Percentiles rank a stretch among this genome's conserved stretches.
Conservation (phyloP, 2,113 vertebrate genomes). For the Cephalopholis sonnerati region DNA sequence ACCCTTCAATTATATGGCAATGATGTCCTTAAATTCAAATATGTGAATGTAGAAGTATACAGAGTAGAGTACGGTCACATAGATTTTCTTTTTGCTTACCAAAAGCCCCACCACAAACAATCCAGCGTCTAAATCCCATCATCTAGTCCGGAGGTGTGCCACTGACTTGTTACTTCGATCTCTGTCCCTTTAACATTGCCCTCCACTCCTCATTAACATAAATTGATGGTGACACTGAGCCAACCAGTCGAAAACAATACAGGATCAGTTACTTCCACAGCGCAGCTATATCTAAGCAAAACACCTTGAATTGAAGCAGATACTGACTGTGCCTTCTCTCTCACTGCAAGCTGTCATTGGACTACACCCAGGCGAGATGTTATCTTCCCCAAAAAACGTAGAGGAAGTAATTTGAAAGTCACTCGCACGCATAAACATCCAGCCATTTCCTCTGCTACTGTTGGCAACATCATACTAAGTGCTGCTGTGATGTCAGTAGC, state of each 20-base stretch:
- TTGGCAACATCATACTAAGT: neutral
- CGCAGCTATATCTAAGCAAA: neutral
- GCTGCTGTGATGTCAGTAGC: conserved; percentile 25
- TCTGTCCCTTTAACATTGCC: conserved; percentile 23
- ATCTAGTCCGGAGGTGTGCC: conserved; percentile 54
- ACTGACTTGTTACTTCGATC: conserved; percentile 12
- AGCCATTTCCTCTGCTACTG: conserved; percentile 79
- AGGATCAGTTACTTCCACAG: neutral
- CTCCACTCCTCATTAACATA: neutral
- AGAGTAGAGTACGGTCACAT: neutral
- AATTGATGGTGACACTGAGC: neutral
- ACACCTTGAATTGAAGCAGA: neutral
- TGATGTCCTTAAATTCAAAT: neutral
- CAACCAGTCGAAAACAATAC: neutral
- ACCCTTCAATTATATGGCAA: neutral
- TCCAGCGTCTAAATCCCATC: conserved; percentile 86
- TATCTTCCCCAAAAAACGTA: conserved; percentile 73
- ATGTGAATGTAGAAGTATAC: neutral
- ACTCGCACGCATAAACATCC: conserved; percentile 65
- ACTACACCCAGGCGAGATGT: conserved; percentile 63
- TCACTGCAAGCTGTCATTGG: conserved; percentile 15
- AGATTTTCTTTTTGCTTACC: conserved; percentile 78
- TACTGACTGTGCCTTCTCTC: neutral
- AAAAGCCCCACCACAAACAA: conserved; percentile 83
- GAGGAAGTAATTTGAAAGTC: conserved; percentile 82